phyloP scores from a whole-genome alignment of 2,113 vertebrate species.

The Urocitellus parryii region DNA sequence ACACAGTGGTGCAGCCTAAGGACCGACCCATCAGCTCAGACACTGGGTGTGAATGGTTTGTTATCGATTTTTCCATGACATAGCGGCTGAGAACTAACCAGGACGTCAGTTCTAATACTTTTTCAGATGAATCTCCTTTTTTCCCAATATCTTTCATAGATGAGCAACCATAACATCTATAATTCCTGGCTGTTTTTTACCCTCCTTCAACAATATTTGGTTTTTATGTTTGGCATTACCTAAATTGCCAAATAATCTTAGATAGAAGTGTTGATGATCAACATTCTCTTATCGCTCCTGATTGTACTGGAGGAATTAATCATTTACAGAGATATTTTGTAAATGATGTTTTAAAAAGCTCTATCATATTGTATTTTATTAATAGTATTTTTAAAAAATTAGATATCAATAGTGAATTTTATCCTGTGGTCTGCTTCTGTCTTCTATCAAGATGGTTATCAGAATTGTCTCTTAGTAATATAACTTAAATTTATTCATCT shows the following conservation, averaged over 20 bases:
- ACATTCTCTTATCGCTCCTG: background rate
- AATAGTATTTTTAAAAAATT: background rate
- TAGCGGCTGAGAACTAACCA: background rate
- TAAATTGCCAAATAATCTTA: slow-evolving; percentile 45
- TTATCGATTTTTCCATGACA: background rate
- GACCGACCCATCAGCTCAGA: background rate
- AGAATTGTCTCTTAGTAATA: background rate
- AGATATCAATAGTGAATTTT: background rate
- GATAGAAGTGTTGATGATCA: background rate
- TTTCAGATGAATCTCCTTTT: slow-evolving; percentile 52
- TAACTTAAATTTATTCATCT: background rate
- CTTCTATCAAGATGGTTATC: background rate
- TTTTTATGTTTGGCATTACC: background rate
- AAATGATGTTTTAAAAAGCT: slow-evolving; percentile 3
- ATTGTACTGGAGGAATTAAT: background rate
- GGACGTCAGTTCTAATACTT: slow-evolving; percentile 48
- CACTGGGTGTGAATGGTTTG: background rate
- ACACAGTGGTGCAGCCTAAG: background rate
- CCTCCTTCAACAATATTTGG: slow-evolving; percentile 5
- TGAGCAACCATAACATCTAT: slow-evolving; percentile 33
- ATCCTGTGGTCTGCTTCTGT: background rate
- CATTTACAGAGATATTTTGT: background rate
- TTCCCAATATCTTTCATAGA: slow-evolving; percentile 13
- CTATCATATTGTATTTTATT: slow-evolving; percentile 33
- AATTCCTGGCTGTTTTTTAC: background rate